Conservation (phyloP, 2,113 vertebrate genomes). For the Nesoenas mayeri region DNA sequence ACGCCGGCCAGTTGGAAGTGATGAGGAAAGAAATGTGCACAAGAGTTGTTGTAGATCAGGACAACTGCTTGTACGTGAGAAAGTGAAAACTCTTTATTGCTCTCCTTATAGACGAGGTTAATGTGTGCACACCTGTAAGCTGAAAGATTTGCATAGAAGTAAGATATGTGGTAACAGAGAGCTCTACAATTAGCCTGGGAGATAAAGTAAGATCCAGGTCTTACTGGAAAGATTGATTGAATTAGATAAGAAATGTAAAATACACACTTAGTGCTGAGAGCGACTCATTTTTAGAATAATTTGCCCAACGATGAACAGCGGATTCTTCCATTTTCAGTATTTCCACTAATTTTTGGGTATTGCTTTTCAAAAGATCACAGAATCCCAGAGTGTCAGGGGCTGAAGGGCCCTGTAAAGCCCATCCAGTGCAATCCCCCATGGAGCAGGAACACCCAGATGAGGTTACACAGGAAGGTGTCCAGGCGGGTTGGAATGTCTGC, state of each 20-base stretch:
- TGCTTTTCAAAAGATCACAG: background rate
- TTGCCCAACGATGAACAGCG: background rate
- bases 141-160: background rate
- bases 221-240: background rate
- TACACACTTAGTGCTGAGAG: background rate
- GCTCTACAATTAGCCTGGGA: background rate
- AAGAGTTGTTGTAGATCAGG: background rate
- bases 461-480: no score
- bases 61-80: background rate
- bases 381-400: no score
- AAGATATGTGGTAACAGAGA: background rate
- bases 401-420: no score
- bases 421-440: no score
- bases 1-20: background rate
- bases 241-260: background rate
- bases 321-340: background rate
- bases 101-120: background rate
- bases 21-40: background rate
- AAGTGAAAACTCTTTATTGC: background rate
- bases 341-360: background rate
- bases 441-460: no score
- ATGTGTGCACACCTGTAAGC: background rate
- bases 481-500: no score
- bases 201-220: background rate
- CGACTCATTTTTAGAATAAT: background rate